Evolutionary conservation across 2,888 invertebrate species (phyloP), one percentile per base, ranked within the genome.

Genomic region (Drosophila nigricruria): DNA sequence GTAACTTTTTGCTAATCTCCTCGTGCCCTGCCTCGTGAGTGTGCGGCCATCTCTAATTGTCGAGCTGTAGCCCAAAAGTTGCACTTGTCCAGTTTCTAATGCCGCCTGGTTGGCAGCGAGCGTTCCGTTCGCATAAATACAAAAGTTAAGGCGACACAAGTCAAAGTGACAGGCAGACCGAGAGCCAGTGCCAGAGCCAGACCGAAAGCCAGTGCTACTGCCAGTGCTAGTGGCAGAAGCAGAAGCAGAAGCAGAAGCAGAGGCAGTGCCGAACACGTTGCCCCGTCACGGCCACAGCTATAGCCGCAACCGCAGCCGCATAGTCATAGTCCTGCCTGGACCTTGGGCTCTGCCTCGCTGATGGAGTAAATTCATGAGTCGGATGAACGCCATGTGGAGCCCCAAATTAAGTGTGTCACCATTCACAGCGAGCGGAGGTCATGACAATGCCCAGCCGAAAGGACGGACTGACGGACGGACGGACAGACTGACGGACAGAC

Each of bases 361-460:
- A 72, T 77, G 81, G 77, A 75, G 81, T 75, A 70, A 74, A 77
- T 77, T 79, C 77, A 77, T 77, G 77, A 74, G 66, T 74, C 70
- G 75, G 70, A 74, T 63, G 65, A 65, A 71, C 70, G 77, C 81
- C 65, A 66, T 80, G 76, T 65, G 58, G 64, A 59, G 59, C 62
- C 80, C 72, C 56, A 81, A 80, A 80, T 80, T 78, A 78, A 81
- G 80, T 80, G 78, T 78, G 78, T 80, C 80, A 75, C 71, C 66
- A 75, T 59, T 47, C 65, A 49, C 25, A 56, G 40, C 38, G 49
- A 68, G 59, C 59, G 62, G 50, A 60, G 34, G 32, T 59, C 73
- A 57, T 47, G 57, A 59, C 68, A 68, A 67, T 67, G 58, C 67
- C 36, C 42, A 42, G 43, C 4, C 9, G 9, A 45, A 25, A 8